Evolutionary conservation across 2,797 vertebrate genomes (phyloP).

Genomic region (Galaxias olidus): DNA sequence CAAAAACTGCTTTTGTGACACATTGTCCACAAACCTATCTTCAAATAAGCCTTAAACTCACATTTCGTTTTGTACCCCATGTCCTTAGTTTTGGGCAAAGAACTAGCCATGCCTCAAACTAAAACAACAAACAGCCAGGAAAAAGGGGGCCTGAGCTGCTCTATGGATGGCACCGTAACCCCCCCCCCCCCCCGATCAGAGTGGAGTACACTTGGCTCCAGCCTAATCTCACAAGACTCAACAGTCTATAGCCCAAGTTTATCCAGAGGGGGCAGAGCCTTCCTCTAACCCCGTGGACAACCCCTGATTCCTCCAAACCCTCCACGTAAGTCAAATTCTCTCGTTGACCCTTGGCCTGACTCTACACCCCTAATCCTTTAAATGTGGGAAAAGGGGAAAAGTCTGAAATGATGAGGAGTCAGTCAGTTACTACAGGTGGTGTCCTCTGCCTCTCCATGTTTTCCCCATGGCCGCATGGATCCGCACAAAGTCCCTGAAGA

Average conservation of each 20-base stretch:
- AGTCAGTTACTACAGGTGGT: slow-evolving; percentile 59
- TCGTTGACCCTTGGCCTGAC: slow-evolving; percentile 64
- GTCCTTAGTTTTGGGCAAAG: slow-evolving; percentile 66
- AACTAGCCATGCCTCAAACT: slow-evolving; percentile 57
- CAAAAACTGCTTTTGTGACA: slow-evolving; percentile 71
- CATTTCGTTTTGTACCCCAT: slow-evolving; percentile 46
- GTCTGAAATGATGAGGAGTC: slow-evolving; percentile 69
- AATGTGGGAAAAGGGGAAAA: slow-evolving; percentile 69
- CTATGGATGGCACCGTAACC: slow-evolving; percentile 29
- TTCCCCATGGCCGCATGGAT: slow-evolving; percentile 43
- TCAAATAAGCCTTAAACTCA: slow-evolving; percentile 50
- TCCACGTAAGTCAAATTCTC: slow-evolving; percentile 47
- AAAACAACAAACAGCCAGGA: slow-evolving; percentile 51
- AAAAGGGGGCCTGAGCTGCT: slow-evolving; percentile 37
- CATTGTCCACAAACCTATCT: slow-evolving; percentile 74
- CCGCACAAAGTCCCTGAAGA: slow-evolving; percentile 39
- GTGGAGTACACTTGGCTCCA: slow-evolving; percentile 65
- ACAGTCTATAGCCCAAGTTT: slow-evolving; percentile 70
- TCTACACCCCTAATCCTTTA: slow-evolving; percentile 63
- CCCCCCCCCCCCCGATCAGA: slow-evolving; percentile 58
- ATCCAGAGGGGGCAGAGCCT: slow-evolving; percentile 62
- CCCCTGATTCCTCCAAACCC: slow-evolving; percentile 37
- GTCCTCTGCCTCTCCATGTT: slow-evolving; percentile 48
- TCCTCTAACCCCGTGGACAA: slow-evolving; percentile 39
- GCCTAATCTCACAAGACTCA: slow-evolving; percentile 70